Evolutionary conservation across 2,797 vertebrate genomes (phyloP).

Genomic region (Notoglanidium macrostoma): DNA sequence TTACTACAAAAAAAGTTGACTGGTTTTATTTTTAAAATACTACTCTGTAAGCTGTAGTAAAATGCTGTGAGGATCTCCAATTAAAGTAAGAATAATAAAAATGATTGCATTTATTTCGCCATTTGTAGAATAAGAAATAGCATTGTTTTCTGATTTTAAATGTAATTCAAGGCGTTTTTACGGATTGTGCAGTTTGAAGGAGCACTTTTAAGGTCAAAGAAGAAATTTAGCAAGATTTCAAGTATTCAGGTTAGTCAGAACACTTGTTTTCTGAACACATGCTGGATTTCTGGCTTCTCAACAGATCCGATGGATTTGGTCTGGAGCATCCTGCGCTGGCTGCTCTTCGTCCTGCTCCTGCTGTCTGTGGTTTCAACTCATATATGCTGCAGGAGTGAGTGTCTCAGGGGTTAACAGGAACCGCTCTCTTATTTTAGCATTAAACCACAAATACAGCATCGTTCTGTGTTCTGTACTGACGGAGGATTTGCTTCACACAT

Average conservation of each 20-base stretch:
- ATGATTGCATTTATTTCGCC: fast-evolving
- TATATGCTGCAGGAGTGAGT: constrained; percentile 57
- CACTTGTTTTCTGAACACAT: not conserved
- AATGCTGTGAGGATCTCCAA: not conserved
- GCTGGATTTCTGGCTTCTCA: not conserved
- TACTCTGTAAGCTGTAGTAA: not conserved
- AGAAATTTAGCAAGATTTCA: not conserved
- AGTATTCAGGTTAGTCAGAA: not conserved
- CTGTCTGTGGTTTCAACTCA: constrained; percentile 15
- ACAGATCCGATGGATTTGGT: constrained; percentile 35
- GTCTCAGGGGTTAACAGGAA: not conserved
- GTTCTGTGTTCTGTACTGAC: too few relatives aligned
- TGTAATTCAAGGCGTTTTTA: not conserved
- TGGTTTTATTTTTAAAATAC: not conserved
- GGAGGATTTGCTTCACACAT: not conserved
- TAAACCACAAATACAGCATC: not conserved
- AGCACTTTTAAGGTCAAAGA: not conserved
- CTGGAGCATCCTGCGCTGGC: constrained; percentile 63
- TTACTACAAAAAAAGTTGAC: not conserved
- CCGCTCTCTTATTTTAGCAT: not conserved
- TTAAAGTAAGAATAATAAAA: not conserved
- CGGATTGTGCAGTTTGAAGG: not conserved
- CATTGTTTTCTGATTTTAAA: not conserved
- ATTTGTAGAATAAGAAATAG: not conserved
- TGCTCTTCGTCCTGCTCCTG: constrained; percentile 58